Conservation (phyloP, 2,113 vertebrate genomes). For the Catharus bicknelli region DNA sequence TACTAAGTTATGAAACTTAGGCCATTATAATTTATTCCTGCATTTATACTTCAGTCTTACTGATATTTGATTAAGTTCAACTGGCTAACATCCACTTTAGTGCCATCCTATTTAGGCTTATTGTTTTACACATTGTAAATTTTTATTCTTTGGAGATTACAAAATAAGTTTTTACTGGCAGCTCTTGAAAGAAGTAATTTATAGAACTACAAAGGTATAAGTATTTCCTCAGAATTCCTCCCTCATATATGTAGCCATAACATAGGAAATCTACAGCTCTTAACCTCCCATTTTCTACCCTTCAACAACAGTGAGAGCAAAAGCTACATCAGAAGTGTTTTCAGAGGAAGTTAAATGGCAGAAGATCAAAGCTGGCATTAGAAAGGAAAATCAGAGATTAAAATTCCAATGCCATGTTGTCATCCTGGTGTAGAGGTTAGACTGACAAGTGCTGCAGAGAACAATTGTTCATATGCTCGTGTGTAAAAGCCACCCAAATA, state of each 20-base stretch:
- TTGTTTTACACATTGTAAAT: background rate
- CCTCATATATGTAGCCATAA: background rate
- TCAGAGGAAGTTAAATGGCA: background rate
- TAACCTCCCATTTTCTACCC: background rate
- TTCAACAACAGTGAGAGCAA: background rate
- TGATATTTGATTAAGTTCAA: background rate
- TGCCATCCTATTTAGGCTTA: background rate
- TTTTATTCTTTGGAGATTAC: constrained; percentile 9
- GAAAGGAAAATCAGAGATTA: background rate
- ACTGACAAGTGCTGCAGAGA: background rate
- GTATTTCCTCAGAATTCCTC: background rate
- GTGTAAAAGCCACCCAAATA: background rate
- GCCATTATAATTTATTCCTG: background rate
- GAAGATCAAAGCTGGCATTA: background rate
- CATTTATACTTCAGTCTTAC: background rate
- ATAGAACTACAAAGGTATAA: background rate
- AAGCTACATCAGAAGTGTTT: background rate
- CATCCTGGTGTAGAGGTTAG: background rate
- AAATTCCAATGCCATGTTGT: background rate
- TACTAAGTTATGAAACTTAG: background rate
- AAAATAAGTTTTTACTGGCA: background rate
- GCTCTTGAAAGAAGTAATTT: constrained; percentile 4
- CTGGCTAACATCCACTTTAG: background rate
- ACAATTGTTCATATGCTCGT: background rate
- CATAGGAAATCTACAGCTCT: background rate